Evolutionary conservation across 2,797 vertebrate species (phyloP).

Genomic region (Sebastes kiyomatsui): DNA sequence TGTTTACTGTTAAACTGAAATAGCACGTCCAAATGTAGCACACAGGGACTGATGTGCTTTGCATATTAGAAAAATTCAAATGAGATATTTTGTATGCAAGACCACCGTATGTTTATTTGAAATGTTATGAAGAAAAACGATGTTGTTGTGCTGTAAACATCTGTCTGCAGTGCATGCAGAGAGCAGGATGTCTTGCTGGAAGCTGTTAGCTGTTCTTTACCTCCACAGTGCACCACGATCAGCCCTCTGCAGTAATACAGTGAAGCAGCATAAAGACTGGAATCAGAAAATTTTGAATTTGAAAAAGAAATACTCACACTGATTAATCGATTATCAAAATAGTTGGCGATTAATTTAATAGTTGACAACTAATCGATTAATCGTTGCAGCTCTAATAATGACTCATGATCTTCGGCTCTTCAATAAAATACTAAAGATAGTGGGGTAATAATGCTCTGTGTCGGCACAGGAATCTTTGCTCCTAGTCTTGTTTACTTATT

Average conservation of each 20-base stretch:
- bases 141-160: neutral
- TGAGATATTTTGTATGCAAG: neutral
- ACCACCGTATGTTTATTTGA: neutral
- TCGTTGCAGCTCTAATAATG: neutral
- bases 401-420: neutral
- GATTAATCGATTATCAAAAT: no score
- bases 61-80: neutral
- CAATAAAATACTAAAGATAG: no score
- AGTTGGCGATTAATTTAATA: no score
- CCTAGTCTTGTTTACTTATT: neutral
- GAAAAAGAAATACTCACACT: no score
- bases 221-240: neutral
- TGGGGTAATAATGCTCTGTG: neutral
- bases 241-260: neutral
- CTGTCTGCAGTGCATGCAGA: neutral
- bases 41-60: neutral
- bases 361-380: no score
- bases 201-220: neutral
- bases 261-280: neutral
- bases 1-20: conserved; percentile 16
- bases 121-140: neutral
- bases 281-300: no score
- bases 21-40: neutral
- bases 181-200: neutral
- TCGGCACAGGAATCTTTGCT: neutral